Evolutionary conservation across 1,140 invertebrate genomes (phyloP).

Genomic region (Neuroterus valhalla): DNA sequence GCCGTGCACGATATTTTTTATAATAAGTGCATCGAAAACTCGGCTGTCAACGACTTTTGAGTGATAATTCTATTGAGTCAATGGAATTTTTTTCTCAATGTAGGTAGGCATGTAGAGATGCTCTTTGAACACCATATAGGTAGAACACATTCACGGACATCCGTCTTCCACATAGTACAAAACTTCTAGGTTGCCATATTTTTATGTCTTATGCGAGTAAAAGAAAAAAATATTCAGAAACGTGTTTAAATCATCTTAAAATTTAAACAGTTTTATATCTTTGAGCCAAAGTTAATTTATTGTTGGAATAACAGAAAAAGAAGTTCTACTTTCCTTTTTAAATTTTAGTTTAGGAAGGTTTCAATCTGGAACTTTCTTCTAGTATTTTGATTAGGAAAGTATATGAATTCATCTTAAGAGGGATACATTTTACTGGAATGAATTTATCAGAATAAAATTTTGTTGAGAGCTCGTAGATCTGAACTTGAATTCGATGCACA

Average conservation of each 20-base stretch:
- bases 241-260: neutral
- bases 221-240: neutral
- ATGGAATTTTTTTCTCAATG: neutral
- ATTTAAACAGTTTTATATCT: neutral
- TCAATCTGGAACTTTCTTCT: too few species aligned
- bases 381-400: too few species aligned
- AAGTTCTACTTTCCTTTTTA: too few species aligned
- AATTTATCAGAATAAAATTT: too few species aligned
- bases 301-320: too few species aligned
- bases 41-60: too few species aligned
- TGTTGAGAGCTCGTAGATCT: neutral
- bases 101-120: neutral
- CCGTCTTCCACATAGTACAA: slow-evolving; percentile 71
- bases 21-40: too few species aligned
- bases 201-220: neutral
- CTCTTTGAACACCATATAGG: neutral
- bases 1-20: too few species aligned
- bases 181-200: slow-evolving; percentile 30
- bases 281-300: neutral
- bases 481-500: slow-evolving; percentile 1
- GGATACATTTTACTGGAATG: too few species aligned
- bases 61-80: neutral
- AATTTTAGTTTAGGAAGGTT: too few species aligned
- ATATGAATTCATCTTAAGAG: too few species aligned
- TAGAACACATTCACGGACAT: slow-evolving; percentile 44